Evolutionary conservation across 2,113 vertebrate species (phyloP).

Genomic region (Rhegmatorhina hoffmannsi): DNA sequence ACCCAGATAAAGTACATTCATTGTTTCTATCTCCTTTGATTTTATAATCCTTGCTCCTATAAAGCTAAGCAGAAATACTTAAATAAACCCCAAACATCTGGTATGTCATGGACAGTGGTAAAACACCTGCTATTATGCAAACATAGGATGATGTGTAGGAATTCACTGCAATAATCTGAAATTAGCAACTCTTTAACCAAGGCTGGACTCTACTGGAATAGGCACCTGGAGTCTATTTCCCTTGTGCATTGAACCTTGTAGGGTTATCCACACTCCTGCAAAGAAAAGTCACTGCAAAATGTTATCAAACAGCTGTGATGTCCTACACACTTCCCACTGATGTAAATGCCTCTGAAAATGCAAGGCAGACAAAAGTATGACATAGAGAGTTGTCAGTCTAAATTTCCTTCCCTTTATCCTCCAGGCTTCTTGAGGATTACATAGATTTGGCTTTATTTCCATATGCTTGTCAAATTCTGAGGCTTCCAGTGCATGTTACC

Average conservation of each 20-base stretch:
- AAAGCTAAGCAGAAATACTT: background rate
- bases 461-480: background rate
- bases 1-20: background rate
- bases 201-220: background rate
- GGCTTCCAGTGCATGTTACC: background rate
- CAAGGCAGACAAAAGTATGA: background rate
- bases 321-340: background rate
- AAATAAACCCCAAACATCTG: background rate
- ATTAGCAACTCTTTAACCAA: background rate
- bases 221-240: background rate
- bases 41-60: background rate
- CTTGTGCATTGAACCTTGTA: background rate
- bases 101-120: rapidly evolving
- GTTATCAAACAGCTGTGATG: background rate
- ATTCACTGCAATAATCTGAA: background rate
- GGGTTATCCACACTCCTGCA: background rate
- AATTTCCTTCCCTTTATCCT: background rate
- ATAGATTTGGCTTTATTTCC: background rate
- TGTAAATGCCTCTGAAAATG: background rate
- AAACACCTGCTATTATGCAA: background rate
- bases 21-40: background rate
- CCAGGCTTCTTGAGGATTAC: background rate
- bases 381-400: background rate
- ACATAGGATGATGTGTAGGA: background rate
- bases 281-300: background rate